Conservation (phyloP, 92 coral and sea anemone genomes). For the Epizoanthus illoricatus region DNA sequence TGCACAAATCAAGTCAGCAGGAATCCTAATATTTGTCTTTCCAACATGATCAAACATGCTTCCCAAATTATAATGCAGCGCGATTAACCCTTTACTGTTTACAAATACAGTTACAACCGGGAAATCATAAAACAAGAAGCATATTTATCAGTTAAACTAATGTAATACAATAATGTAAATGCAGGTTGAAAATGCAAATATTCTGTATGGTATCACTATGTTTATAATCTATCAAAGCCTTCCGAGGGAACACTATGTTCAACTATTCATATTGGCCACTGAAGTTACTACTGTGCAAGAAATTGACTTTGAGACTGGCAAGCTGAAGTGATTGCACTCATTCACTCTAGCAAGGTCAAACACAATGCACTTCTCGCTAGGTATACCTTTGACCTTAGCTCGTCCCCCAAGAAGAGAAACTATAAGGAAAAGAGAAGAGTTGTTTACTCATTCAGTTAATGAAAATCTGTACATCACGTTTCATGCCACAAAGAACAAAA, state of each 20-base stretch:
- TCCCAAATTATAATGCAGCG: too few species aligned
- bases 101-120: too few species aligned
- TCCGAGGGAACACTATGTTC: background rate
- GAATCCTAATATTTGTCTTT: background rate
- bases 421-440: conserved; percentile 28
- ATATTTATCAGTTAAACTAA: too few species aligned
- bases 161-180: too few species aligned
- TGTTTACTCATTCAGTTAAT: conserved; percentile 23
- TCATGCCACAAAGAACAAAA: background rate
- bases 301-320: background rate
- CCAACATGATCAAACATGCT: too few species aligned
- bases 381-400: conserved; percentile 26
- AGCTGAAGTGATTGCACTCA: conserved; percentile 23
- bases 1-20: background rate
- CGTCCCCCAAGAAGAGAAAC: conserved; percentile 27
- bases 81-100: too few species aligned
- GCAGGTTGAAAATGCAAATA: too few species aligned
- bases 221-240: too few species aligned
- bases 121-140: too few species aligned
- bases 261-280: background rate
- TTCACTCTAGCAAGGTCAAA: conserved; percentile 24
- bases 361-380: conserved; percentile 16
- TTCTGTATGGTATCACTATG: too few species aligned
- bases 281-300: background rate
- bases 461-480: background rate